Evolutionary conservation across 1,140 invertebrate species (phyloP).

Genomic region (Eulimnadia texana): DNA sequence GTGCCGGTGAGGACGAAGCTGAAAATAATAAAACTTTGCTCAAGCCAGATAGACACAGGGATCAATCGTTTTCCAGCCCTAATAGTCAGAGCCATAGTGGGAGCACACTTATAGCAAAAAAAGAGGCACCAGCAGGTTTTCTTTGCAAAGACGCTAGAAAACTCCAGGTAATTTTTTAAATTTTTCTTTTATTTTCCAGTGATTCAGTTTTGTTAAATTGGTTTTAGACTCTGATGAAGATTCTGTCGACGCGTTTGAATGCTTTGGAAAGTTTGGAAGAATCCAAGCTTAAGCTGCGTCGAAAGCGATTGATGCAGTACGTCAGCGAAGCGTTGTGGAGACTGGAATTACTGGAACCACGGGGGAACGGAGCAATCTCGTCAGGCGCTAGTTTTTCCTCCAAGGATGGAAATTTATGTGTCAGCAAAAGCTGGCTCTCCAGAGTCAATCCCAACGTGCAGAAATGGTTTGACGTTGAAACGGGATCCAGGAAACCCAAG

Average conservation of each 20-base stretch:
- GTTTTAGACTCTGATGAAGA: too few relatives aligned
- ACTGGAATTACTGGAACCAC: neutral
- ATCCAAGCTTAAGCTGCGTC: neutral
- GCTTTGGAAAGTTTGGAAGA: neutral
- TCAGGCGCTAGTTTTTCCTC: neutral
- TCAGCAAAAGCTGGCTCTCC: constrained; percentile 6
- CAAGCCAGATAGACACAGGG: neutral
- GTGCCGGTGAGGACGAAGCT: neutral
- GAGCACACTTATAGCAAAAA: constrained; percentile 6
- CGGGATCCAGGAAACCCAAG: neutral
- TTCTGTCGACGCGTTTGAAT: neutral
- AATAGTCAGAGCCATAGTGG: constrained; percentile 5
- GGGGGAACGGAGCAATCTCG: neutral
- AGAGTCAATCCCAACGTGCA: constrained; percentile 1
- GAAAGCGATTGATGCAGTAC: neutral
- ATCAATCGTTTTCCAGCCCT: neutral
- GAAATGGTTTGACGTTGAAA: neutral
- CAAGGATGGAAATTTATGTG: neutral
- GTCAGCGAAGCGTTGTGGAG: constrained; percentile 15
- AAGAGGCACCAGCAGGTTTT: constrained; percentile 3
- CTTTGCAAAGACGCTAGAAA: neutral
- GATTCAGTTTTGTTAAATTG: too few relatives aligned
- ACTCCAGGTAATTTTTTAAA: constrained; percentile 6
- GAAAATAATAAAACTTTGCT: neutral
- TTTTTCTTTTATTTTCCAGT: too few relatives aligned